A percentile compares a stretch with the other conserved stretches of the same genome.
Evolutionary conservation across 2,888 invertebrate species (phyloP).

Genomic region (Sarcophaga carnaria): DNA sequence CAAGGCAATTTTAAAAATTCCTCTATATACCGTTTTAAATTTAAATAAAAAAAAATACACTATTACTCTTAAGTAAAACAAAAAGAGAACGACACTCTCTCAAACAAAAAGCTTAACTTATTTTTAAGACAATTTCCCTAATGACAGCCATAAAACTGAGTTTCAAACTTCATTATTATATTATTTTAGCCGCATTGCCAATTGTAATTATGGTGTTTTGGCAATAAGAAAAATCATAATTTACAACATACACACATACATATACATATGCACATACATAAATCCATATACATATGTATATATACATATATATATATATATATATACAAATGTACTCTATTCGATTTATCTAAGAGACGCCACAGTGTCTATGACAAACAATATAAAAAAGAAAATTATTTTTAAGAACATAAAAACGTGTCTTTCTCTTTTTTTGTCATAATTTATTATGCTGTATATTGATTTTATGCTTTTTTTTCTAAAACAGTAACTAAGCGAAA

Average conservation of each 20-base stretch:
- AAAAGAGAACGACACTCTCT: not conserved
- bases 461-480: not conserved
- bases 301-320: not conserved
- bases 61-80: not conserved
- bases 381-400: not conserved
- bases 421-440: not conserved
- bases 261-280: not conserved
- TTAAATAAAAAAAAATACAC: not conserved
- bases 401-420: not conserved
- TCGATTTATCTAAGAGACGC: slow-evolving; percentile 11
- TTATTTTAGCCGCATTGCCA: slow-evolving; percentile 25
- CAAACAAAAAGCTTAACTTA: not conserved
- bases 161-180: slow-evolving; percentile 28
- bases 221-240: slow-evolving; percentile 7
- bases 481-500: too few relatives aligned
- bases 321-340: not conserved
- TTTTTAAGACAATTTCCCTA: too few relatives aligned
- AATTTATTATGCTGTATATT: not conserved
- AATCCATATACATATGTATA: not conserved
- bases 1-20: slow-evolving; percentile 30
- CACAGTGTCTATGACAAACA: slow-evolving; percentile 24
- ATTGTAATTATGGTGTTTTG: slow-evolving; percentile 35
- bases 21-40: not conserved
- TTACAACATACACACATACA: not conserved
- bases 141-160: not conserved